phyloP scores from a whole-genome alignment of 2,113 vertebrate genomes.

The Channa maculata region DNA sequence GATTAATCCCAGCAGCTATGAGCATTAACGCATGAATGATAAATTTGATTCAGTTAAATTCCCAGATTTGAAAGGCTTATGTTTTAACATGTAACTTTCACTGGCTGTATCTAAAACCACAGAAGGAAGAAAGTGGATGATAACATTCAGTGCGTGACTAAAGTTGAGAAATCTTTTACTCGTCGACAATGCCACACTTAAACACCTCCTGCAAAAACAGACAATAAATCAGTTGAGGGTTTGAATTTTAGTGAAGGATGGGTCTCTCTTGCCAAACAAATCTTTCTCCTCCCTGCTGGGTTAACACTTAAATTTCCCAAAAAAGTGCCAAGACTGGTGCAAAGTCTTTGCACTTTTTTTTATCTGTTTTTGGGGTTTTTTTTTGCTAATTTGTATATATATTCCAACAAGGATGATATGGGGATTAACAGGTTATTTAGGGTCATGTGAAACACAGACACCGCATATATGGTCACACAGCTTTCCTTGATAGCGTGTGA shows the following conservation, averaged over 20 bases:
- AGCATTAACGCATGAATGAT: not conserved
- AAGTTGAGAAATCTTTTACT: conserved; percentile 4
- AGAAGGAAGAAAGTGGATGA: not conserved
- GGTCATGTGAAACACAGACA: not conserved
- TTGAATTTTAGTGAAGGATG: not conserved
- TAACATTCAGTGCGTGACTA: not conserved
- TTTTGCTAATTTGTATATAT: not conserved
- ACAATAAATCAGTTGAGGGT: conserved; percentile 7
- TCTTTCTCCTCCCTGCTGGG: not conserved
- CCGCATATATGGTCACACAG: not conserved
- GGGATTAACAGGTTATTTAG: not conserved
- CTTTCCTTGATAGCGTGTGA: conserved; percentile 58
- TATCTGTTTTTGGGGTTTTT: not conserved
- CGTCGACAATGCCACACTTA: not conserved
- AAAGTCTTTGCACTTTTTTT: no score
- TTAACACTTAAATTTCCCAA: not conserved
- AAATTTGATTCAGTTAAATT: not conserved
- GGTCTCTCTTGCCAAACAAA: not conserved
- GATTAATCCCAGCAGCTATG: not conserved
- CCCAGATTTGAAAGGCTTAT: not conserved
- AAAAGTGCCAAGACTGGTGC: not conserved
- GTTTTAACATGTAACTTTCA: not conserved
- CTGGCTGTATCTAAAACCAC: not conserved
- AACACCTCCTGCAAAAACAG: conserved; percentile 1
- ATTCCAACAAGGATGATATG: not conserved